Evolutionary conservation across 2,888 invertebrate genomes (phyloP).

Genomic region (Mongoloraphidia duomilia): DNA sequence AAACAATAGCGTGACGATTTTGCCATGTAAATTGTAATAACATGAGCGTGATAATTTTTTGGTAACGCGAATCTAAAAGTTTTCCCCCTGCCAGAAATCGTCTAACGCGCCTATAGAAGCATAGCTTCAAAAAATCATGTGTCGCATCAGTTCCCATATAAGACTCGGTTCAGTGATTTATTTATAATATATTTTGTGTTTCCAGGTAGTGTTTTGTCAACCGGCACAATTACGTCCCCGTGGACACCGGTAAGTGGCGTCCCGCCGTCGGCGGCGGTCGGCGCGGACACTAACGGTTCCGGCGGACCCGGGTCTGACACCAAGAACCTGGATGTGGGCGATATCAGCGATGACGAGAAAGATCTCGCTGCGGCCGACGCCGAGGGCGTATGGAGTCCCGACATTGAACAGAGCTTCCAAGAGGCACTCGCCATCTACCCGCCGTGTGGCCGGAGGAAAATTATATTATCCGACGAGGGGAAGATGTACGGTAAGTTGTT

Average conservation of each 20-base stretch:
- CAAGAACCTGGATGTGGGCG: conserved; percentile 84
- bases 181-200: conserved; percentile 9
- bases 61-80: too few relatives aligned
- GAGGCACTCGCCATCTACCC: conserved; percentile 99
- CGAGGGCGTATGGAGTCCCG: conserved; percentile 99
- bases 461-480: conserved; percentile 98
- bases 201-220: conserved; percentile 54
- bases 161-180: too few relatives aligned
- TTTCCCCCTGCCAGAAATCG: too few relatives aligned
- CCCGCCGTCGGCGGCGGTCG: conserved; percentile 42
- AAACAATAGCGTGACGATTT: too few relatives aligned
- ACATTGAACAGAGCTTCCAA: conserved; percentile 99
- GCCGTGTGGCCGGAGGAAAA: conserved; percentile 97
- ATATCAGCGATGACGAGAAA: conserved; percentile 81
- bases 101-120: too few relatives aligned
- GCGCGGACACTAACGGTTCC: conserved; percentile 72
- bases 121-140: too few relatives aligned
- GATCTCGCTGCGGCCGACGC: conserved; percentile 93
- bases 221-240: conserved; percentile 93
- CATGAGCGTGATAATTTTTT: too few relatives aligned
- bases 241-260: conserved; percentile 83
- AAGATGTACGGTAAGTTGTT: conserved; percentile 98
- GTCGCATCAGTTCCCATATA: too few relatives aligned
- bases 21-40: too few relatives aligned
- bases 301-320: conserved; percentile 74